Evolutionary conservation across 2,888 invertebrate species (phyloP).

Genomic region (Arctia plantaginis): DNA sequence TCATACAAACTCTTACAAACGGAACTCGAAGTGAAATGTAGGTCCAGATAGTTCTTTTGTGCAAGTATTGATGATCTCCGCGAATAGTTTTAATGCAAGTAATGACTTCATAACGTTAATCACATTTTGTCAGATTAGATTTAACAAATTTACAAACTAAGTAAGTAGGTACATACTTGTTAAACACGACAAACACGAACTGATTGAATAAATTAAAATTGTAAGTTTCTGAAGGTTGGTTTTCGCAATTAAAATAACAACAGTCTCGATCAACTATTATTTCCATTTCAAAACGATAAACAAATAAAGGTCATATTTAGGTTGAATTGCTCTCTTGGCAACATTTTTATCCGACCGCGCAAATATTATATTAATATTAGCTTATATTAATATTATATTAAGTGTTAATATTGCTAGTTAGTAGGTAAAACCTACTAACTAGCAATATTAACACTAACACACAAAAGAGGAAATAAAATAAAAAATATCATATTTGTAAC

Average conservation of each 20-base stretch:
- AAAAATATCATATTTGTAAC: no score
- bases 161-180: neutral
- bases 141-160: neutral
- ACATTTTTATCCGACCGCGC: neutral
- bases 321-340: neutral
- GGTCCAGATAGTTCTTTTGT: slow-evolving; percentile 13
- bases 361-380: no score
- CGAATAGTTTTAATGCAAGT: neutral
- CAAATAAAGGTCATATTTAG: neutral
- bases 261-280: neutral
- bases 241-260: slow-evolving; percentile 1
- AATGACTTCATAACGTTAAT: neutral
- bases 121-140: neutral
- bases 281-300: neutral
- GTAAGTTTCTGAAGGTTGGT: neutral
- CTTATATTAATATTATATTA: no score
- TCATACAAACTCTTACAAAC: slow-evolving; percentile 22
- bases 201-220: neutral
- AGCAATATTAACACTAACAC: no score
- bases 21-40: slow-evolving; percentile 16
- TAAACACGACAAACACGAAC: neutral
- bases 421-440: no score
- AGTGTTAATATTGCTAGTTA: no score
- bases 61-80: neutral
- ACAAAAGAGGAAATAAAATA: no score